Base-by-base conservation (phyloP, 1,140 invertebrate species). In the Eueides isabella region DNA sequence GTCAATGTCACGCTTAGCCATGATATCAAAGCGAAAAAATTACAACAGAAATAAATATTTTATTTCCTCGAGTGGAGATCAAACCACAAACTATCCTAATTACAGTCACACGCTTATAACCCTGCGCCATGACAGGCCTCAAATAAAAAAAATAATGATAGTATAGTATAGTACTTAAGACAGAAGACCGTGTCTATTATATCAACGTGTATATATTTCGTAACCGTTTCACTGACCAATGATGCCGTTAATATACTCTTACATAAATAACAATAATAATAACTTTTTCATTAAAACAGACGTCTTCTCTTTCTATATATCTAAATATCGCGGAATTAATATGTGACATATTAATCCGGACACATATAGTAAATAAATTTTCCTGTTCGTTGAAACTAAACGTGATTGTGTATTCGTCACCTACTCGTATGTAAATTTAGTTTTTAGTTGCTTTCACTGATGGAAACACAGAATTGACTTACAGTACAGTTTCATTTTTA, bases 301-400 rank as follows among this genome's bases (percentile, higher is more conserved):
- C 23, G 11, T 3, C 3, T 44, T 19, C 6, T 5, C 7, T 55
- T 55, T 26, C 26, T 55, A 55, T 55, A 26, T n/a, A 19, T 9
- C 7, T 19, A 48, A 26, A 55, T n/a, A n/a, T n/a, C n/a, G 23
- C 23, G 23, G 19, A 26, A 26, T 55, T 55, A 55, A 23, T 55
- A 55, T 55, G 9, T 55, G 48, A 23, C 23, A 55, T n/a, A 55
- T 55, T 26, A 55, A 26, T 55, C 26, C 9, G 9, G 48, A 55
- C 48, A 55, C 2, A 26, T 26, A 23, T 55, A 55, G 48, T 23
- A 55, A 55, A 71, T 55, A 61, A 62, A 73, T 73, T 73, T 73
- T 73, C 71, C 71, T 30, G 65, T 55, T 73, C 71, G 66, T 6
- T 73, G 71, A 73, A 72, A 44, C 62, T 64, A 72, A n/a, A 66